Evolutionary conservation across 2,797 vertebrate species (phyloP).

Genomic region (Spinus pinus): DNA sequence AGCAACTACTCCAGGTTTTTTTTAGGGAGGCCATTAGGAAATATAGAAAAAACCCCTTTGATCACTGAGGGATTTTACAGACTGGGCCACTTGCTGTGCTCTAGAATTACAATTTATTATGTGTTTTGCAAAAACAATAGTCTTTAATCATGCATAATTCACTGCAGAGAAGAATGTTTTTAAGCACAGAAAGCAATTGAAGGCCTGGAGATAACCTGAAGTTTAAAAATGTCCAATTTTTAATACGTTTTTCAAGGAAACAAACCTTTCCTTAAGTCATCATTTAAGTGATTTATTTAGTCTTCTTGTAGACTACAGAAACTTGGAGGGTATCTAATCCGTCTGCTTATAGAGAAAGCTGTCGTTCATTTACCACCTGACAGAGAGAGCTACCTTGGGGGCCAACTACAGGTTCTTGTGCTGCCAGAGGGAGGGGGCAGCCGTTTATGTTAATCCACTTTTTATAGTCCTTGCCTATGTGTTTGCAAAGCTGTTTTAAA

Average conservation of each 20-base stretch:
- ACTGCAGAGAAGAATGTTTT: background rate
- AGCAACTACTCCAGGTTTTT: background rate
- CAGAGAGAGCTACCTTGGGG: background rate
- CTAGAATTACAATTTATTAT: background rate
- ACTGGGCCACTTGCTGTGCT: background rate
- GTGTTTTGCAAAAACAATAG: background rate
- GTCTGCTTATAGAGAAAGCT: background rate
- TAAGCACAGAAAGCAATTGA: background rate
- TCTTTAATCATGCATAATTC: background rate
- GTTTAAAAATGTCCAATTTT: background rate
- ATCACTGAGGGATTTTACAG: background rate
- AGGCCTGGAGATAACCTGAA: background rate
- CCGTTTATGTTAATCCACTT: background rate
- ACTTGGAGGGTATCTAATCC: background rate
- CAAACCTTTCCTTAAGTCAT: background rate
- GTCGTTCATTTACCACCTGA: background rate
- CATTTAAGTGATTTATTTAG: background rate
- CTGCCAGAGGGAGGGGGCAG: background rate
- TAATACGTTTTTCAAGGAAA: background rate
- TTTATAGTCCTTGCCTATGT: background rate
- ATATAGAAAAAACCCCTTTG: accelerated
- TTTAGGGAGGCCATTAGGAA: background rate
- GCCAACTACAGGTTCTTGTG: background rate
- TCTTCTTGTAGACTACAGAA: background rate
- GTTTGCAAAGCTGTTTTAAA: background rate